A percentile compares a stretch with the other conserved stretches of the same genome.
phyloP scores from a whole-genome alignment of 2,888 invertebrate species.

The Anthophora plumipes region DNA sequence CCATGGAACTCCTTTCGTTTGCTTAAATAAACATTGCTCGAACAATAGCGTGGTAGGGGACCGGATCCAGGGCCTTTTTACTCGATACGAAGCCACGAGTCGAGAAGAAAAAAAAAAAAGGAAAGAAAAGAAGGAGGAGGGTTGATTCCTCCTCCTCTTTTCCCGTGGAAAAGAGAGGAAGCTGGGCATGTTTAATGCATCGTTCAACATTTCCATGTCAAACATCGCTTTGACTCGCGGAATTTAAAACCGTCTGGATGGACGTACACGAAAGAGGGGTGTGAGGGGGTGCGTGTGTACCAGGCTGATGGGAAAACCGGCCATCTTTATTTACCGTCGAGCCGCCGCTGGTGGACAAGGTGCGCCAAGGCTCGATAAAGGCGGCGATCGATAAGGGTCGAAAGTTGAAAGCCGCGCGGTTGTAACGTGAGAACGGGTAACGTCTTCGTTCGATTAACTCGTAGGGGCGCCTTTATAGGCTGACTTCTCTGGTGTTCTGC shows the following conservation, averaged over 20 bases:
- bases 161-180: slow-evolving; percentile 65
- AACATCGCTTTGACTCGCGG: slow-evolving; percentile 84
- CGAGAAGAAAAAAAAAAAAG: slow-evolving; percentile 34
- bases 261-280: slow-evolving; percentile 18
- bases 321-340: slow-evolving; percentile 77
- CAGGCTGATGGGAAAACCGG: slow-evolving; percentile 70
- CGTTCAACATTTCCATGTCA: slow-evolving; percentile 84
- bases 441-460: slow-evolving; percentile 13
- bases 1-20: slow-evolving; percentile 78
- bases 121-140: background rate
- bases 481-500: background rate
- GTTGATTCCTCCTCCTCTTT: slow-evolving; percentile 54
- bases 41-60: slow-evolving; percentile 72
- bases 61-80: slow-evolving; percentile 35
- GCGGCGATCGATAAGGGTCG: slow-evolving; percentile 67
- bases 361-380: slow-evolving; percentile 55
- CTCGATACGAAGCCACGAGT: background rate
- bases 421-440: slow-evolving; percentile 54
- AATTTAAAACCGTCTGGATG: slow-evolving; percentile 81
- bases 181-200: slow-evolving; percentile 84
- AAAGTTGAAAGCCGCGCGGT: slow-evolving; percentile 59
- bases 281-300: slow-evolving; percentile 36
- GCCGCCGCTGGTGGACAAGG: slow-evolving; percentile 58
- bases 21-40: slow-evolving; percentile 83
- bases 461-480: background rate